Evolutionary conservation across 2,888 invertebrate species (phyloP).

Genomic region (Temnothorax ravouxi): DNA sequence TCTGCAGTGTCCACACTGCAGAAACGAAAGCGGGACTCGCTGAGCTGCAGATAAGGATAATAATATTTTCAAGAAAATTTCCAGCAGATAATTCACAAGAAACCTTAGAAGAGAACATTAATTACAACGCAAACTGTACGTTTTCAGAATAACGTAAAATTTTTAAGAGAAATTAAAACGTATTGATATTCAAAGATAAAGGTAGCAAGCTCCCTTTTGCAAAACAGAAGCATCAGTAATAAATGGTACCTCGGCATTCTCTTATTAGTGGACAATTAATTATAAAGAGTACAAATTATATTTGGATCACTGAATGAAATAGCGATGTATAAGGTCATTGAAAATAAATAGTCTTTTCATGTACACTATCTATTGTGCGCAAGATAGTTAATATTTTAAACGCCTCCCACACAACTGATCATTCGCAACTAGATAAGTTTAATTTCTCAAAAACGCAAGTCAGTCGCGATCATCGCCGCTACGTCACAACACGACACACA

Average conservation of each 20-base stretch:
- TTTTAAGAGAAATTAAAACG: background rate
- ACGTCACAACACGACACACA: background rate
- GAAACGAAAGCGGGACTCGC: constrained; percentile 28
- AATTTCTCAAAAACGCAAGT: constrained; percentile 1
- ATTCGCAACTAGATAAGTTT: background rate
- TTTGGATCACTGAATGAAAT: background rate
- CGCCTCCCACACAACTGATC: background rate
- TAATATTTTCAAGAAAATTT: constrained; percentile 34
- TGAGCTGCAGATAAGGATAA: background rate
- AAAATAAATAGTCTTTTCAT: constrained; percentile 28
- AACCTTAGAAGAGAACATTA: background rate
- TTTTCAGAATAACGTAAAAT: background rate
- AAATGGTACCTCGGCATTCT: background rate
- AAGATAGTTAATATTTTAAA: constrained; percentile 31
- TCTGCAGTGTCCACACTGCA: constrained; percentile 22
- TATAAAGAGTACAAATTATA: constrained; percentile 7
- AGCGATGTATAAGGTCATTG: background rate
- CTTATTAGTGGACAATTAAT: background rate
- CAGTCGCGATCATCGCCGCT: background rate
- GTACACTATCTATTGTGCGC: background rate
- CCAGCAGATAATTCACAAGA: background rate
- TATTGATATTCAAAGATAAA: background rate
- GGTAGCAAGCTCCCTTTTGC: no score
- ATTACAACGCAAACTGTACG: background rate
- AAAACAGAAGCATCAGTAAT: background rate